Percentiles rank a stretch among this genome's conserved stretches.
Evolutionary conservation across 2,113 vertebrate species (phyloP).

Genomic region (Jaculus jaculus): DNA sequence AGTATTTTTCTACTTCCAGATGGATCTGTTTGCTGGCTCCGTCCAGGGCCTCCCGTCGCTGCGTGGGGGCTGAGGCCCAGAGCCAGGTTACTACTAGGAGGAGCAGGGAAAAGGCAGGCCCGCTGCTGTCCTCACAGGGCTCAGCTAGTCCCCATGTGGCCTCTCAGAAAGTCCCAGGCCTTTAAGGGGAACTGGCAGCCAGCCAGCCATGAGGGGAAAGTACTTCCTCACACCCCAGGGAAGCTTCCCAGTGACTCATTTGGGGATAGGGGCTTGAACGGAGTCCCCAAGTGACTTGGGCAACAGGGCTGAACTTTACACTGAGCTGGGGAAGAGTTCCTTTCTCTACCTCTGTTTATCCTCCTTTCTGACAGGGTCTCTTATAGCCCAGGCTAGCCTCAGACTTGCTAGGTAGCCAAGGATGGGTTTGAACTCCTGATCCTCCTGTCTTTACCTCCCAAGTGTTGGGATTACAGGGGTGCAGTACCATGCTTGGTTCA

Average conservation of each 20-base stretch:
- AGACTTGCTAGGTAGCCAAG: no score
- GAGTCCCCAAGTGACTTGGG: constrained; percentile 13
- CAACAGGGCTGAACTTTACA: background rate
- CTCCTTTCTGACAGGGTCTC: no score
- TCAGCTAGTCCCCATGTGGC: constrained; percentile 51
- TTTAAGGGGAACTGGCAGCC: constrained; percentile 65
- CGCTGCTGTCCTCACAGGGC: constrained; percentile 73
- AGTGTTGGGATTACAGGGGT: no score
- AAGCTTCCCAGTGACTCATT: constrained; percentile 4
- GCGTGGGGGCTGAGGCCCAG: constrained; percentile 63
- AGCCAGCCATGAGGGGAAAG: background rate
- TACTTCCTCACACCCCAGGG: background rate
- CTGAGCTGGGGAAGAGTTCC: background rate
- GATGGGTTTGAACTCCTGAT: no score
- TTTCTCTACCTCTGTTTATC: no score
- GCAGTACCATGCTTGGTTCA: no score
- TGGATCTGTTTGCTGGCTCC: constrained; percentile 70
- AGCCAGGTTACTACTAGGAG: constrained; percentile 75
- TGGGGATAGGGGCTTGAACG: background rate
- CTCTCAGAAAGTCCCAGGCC: constrained; percentile 74
- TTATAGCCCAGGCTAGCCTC: no score
- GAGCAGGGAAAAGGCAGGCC: constrained; percentile 61
- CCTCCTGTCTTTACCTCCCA: no score
- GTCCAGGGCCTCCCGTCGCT: constrained; percentile 74
- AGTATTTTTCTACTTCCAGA: constrained; percentile 78